Evolutionary conservation across 2,797 vertebrate genomes (phyloP).

Genomic region (Sebastes vulpes): DNA sequence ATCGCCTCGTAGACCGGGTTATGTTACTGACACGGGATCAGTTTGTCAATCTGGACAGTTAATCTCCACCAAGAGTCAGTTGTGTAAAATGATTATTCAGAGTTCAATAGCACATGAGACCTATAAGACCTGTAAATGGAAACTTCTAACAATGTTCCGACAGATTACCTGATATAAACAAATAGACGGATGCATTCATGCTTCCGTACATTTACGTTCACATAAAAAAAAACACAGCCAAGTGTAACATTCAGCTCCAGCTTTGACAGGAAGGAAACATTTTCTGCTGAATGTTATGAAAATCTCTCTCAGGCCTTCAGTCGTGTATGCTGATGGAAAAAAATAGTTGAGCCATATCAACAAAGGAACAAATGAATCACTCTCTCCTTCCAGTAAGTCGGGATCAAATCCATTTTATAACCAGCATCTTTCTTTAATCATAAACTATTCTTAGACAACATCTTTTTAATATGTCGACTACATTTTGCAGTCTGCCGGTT

Average conservation of each 20-base stretch:
- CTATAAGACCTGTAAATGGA: not conserved
- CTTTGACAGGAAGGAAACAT: constrained; percentile 75
- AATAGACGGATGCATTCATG: not conserved
- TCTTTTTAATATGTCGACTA: not conserved
- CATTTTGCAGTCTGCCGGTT: not conserved
- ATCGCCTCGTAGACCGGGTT: not conserved
- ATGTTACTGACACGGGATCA: not conserved
- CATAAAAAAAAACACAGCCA: constrained; percentile 18
- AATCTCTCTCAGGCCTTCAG: constrained; percentile 53
- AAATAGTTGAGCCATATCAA: constrained; percentile 19
- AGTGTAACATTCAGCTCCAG: constrained; percentile 28
- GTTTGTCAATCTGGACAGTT: not conserved
- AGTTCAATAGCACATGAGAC: not conserved
- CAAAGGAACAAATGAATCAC: constrained; percentile 52
- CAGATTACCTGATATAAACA: not conserved
- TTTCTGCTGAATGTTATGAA: constrained; percentile 71
- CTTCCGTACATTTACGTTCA: not conserved
- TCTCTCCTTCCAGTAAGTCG: constrained; percentile 4
- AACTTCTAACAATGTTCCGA: not conserved
- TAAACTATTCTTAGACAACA: constrained; percentile 5
- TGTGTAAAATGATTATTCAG: not conserved
- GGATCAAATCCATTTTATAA: constrained; percentile 4
- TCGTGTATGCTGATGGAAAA: constrained; percentile 35
- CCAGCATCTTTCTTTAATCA: constrained; percentile 6
- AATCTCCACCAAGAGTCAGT: not conserved